phyloP scores from a whole-genome alignment of 2,113 vertebrate genomes.

The Erythrocercus mccallii region DNA sequence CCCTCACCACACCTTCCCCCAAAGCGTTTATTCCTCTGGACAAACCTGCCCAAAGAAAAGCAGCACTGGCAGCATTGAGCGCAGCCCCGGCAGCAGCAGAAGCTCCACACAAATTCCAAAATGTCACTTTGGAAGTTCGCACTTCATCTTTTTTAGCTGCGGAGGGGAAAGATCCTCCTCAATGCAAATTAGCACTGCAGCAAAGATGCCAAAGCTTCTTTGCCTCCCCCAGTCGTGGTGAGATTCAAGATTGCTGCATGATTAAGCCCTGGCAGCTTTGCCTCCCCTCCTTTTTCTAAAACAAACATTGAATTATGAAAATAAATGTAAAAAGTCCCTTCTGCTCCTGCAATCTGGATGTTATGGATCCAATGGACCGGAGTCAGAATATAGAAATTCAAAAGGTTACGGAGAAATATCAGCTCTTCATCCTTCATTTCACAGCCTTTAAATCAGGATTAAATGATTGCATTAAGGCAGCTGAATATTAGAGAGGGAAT shows the following conservation, averaged over 20 bases:
- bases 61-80: neutral
- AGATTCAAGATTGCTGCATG: constrained; percentile 49
- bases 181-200: constrained; percentile 62
- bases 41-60: neutral
- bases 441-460: constrained; percentile 36
- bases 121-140: constrained; percentile 58
- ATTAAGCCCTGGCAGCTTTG: constrained; percentile 61
- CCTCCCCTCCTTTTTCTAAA: constrained; percentile 55
- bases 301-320: constrained; percentile 68
- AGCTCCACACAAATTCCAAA: constrained; percentile 41
- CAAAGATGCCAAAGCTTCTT: constrained; percentile 45
- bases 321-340: constrained; percentile 59
- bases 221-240: constrained; percentile 45
- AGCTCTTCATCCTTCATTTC: constrained; percentile 45
- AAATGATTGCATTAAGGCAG: constrained; percentile 14
- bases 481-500: constrained; percentile 13
- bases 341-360: constrained; percentile 40
- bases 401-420: constrained; percentile 49
- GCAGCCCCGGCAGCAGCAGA: neutral
- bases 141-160: constrained; percentile 62
- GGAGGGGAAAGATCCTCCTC: constrained; percentile 60
- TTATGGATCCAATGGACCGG: constrained; percentile 26
- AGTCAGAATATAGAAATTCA: constrained; percentile 41
- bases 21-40: neutral
- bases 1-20: neutral